Percentiles rank a stretch among this genome's conserved stretches.
Conservation (phyloP, 2,113 vertebrate species). For the Saimiri boliviensis region DNA sequence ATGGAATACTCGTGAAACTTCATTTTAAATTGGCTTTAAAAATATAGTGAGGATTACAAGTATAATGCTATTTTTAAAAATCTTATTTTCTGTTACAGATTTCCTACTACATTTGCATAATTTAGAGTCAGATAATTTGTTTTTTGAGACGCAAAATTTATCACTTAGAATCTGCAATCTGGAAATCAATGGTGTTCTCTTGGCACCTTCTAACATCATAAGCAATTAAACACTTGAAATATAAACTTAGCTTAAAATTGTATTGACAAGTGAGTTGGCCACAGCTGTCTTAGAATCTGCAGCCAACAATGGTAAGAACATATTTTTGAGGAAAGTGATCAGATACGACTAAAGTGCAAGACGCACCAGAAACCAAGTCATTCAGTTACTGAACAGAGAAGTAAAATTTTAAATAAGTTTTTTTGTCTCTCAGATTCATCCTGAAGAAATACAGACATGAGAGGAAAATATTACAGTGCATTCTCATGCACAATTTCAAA, state of each 20-base stretch:
- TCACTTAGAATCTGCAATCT: constrained; percentile 41
- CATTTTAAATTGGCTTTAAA: constrained; percentile 15
- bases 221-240: constrained; percentile 65
- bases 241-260: constrained; percentile 60
- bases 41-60: not conserved
- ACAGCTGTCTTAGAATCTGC: constrained; percentile 40
- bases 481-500: not conserved
- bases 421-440: constrained; percentile 17
- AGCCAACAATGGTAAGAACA: constrained; percentile 45
- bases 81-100: not conserved
- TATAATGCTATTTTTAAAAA: not conserved
- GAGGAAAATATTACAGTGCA: not conserved
- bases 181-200: constrained; percentile 53
- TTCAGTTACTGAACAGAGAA: not conserved
- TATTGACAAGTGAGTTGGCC: constrained; percentile 53
- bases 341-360: not conserved
- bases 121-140: constrained; percentile 5
- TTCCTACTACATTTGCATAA: constrained; percentile 8
- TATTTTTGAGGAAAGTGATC: constrained; percentile 7
- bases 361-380: not conserved
- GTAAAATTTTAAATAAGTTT: not conserved
- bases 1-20: not conserved
- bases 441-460: not conserved
- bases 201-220: constrained; percentile 44
- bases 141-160: constrained; percentile 24